Evolutionary conservation across 2,797 vertebrate genomes (phyloP).

Genomic region (Enteromius unitaeniatus): DNA sequence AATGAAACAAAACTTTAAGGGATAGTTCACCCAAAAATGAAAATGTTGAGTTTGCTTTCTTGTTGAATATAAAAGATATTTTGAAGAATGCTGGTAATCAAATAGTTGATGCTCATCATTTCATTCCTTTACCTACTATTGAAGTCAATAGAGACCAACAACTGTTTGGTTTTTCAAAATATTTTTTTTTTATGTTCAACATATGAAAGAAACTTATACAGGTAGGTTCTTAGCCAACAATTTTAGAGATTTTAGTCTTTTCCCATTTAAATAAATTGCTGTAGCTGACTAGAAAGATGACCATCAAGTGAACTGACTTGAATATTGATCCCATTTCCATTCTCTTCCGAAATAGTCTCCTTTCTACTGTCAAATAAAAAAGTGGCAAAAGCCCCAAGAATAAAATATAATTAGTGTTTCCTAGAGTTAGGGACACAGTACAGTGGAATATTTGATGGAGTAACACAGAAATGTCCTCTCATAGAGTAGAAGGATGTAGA

Average conservation of each 20-base stretch:
- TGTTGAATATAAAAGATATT: too few relatives aligned
- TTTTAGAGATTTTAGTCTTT: not conserved
- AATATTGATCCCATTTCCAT: not conserved
- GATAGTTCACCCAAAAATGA: too few relatives aligned
- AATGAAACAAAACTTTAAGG: too few relatives aligned
- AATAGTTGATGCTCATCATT: too few relatives aligned
- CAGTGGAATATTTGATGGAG: not conserved
- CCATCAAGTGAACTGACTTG: not conserved
- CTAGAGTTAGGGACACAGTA: not conserved
- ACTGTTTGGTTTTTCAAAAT: too few relatives aligned
- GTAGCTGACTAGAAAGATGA: not conserved
- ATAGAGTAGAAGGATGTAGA: not conserved
- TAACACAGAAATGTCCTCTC: not conserved
- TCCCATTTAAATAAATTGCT: not conserved
- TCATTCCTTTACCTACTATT: too few relatives aligned
- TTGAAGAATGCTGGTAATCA: too few relatives aligned
- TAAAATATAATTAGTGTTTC: not conserved
- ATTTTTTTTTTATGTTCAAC: too few relatives aligned
- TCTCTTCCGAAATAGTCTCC: not conserved
- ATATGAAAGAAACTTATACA: too few relatives aligned
- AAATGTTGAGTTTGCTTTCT: too few relatives aligned
- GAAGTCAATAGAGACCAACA: too few relatives aligned
- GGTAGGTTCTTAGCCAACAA: not conserved
- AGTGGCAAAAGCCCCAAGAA: not conserved
- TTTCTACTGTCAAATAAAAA: conserved; percentile 24